phyloP scores from a whole-genome alignment of 2,888 invertebrate species.

The Cheilosia soror region DNA sequence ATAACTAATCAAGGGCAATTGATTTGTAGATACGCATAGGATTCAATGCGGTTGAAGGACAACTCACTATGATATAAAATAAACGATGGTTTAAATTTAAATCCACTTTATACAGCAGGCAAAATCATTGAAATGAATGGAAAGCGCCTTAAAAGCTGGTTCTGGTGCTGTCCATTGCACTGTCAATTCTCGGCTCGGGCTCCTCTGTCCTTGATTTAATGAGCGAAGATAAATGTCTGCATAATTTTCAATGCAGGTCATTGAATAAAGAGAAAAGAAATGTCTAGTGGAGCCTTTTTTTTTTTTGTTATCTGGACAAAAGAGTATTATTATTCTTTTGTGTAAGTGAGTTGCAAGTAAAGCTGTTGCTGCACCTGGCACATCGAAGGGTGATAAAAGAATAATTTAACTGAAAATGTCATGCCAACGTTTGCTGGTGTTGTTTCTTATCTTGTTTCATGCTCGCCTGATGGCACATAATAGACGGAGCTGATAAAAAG shows the following conservation, averaged over 20 bases:
- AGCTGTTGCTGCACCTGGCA: conserved; percentile 1
- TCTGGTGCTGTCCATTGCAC: not conserved
- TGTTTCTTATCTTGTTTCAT: conserved; percentile 38
- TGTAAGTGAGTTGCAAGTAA: conserved; percentile 20
- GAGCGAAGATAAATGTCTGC: conserved; percentile 24
- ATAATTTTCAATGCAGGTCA: conserved; percentile 7
- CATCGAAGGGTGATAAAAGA: conserved; percentile 10
- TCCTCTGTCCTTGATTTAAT: conserved; percentile 30
- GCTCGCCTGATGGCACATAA: conserved; percentile 30
- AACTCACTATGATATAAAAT: conserved; percentile 24
- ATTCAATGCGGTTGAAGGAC: conserved; percentile 11
- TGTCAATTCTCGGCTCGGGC: not conserved
- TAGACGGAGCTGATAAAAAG: conserved; percentile 25
- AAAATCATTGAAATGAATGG: not conserved
- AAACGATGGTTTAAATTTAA: conserved; percentile 1
- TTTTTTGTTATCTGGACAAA: conserved; percentile 21
- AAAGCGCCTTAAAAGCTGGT: not conserved
- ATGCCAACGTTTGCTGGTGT: conserved; percentile 12
- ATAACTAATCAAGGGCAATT: conserved; percentile 43
- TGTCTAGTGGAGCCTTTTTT: conserved; percentile 6
- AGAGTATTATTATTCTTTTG: not conserved
- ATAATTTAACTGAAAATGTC: conserved; percentile 49
- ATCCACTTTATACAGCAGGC: not conserved
- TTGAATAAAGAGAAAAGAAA: conserved; percentile 7
- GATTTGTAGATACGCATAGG: conserved; percentile 24